Percentiles rank a stretch among this genome's conserved stretches.
phyloP scores from a whole-genome alignment of 2,888 invertebrate genomes.

The Baccha elongata region DNA sequence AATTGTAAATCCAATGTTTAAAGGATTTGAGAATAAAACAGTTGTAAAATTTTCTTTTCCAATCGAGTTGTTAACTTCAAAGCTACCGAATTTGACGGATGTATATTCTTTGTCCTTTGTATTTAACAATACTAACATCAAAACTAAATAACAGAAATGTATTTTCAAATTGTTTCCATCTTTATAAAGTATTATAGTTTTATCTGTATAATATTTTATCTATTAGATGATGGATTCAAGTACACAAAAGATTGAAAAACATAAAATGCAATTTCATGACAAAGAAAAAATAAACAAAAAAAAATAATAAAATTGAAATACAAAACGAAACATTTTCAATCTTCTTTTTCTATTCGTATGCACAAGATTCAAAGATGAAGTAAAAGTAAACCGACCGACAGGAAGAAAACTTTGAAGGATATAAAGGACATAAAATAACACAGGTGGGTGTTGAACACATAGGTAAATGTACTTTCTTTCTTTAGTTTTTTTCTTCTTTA shows the following conservation, averaged over 20 bases:
- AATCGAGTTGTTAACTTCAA: not conserved
- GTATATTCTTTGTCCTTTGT: not conserved
- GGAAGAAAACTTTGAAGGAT: not conserved
- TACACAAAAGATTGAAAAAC: not conserved
- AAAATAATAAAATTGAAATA: not conserved
- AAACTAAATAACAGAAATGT: constrained; percentile 1
- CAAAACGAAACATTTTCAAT: not conserved
- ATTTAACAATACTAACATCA: not conserved
- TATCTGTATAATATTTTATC: constrained; percentile 2
- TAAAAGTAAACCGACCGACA: not conserved
- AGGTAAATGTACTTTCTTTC: not conserved
- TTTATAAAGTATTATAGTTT: constrained; percentile 16
- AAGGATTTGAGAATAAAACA: too few relatives aligned
- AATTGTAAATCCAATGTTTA: too few relatives aligned
- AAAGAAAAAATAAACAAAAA: not conserved
- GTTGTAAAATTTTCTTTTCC: not conserved
- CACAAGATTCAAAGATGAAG: not conserved
- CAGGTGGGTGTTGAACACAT: not conserved
- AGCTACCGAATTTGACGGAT: not conserved
- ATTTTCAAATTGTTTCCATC: not conserved
- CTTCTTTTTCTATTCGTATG: not conserved
- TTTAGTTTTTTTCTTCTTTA: not conserved
- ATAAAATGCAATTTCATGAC: constrained; percentile 11
- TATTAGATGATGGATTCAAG: constrained; percentile 11
- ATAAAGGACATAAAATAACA: not conserved